Evolutionary conservation across 1,140 invertebrate genomes (phyloP), one percentile per base, ranked within the genome.

Genomic region (Cyclargus thomasi): DNA sequence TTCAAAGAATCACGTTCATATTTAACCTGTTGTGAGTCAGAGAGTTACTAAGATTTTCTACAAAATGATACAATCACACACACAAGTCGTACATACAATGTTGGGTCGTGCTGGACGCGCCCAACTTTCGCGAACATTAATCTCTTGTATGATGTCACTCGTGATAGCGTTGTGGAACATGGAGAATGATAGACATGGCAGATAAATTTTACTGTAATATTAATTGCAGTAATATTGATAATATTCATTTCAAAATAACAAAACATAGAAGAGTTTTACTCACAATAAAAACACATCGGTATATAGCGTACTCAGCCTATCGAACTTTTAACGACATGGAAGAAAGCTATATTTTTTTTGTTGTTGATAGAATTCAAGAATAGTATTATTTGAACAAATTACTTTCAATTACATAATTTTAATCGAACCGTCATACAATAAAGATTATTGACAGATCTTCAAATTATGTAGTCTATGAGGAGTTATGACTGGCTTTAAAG

Each of bases 121-220:
- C 77, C 77, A 83, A 81, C 83, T 87, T 87, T 89, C 83, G 77
- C 81, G 73, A 76, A 81, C 78, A 80, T 81, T 72, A 76, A 64
- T 76, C 74, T 55, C 29, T 68, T 68, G 68, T 72, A 70, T 79
- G 77, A 78, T 72, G 77, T 80, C 78, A 80, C 65, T 64, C 53
- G 21, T 62, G 23, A 23, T 57, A 66, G 20, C 36, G 11, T 14
- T 47, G 39, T 47, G 23, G 39, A 47, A 20, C 6, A 22, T 22
- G 22, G 39, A 53, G 3, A 47, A 8, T 8, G 29, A 11, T 4
- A 47, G 39, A 47, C 2, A 16, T 16, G 63, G n/a, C 63, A 62
- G n/a, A 20, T 62, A 29, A 29, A 3, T 29, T 29, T 29, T 29
- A 29, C 2, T 29, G 29, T 29, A 29, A 29, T 5, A 0, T 29